phyloP scores from a whole-genome alignment of 2,888 invertebrate species.

The Dermolepida albohirtum region DNA sequence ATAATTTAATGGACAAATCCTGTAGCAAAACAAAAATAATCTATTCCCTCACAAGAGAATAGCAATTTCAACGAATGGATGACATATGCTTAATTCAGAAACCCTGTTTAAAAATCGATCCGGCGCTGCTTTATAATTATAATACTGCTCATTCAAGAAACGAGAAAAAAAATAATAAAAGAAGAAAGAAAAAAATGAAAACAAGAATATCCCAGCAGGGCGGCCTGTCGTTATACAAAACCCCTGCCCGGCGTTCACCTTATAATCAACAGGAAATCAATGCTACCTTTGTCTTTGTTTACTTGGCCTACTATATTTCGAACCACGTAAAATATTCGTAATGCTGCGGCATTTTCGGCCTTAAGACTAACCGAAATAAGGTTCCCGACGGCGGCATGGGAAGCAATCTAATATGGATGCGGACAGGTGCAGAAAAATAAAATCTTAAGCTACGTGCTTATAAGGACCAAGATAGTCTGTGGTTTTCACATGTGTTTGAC shows the following conservation, averaged over 20 bases:
- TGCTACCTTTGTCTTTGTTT: conserved; percentile 48
- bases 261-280: conserved; percentile 50
- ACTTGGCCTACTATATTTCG: conserved; percentile 47
- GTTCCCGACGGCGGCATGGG: conserved; percentile 40
- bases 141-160: conserved; percentile 28
- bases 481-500: conserved; percentile 56
- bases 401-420: conserved; percentile 51
- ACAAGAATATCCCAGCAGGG: conserved; percentile 30
- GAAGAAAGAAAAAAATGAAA: conserved; percentile 3
- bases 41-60: not conserved
- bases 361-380: conserved; percentile 43
- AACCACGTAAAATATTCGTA: conserved; percentile 44
- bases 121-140: conserved; percentile 19
- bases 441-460: conserved; percentile 47
- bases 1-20: conserved; percentile 12
- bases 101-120: conserved; percentile 32
- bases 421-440: conserved; percentile 52
- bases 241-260: conserved; percentile 30
- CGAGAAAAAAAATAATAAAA: conserved; percentile 13
- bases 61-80: conserved; percentile 23
- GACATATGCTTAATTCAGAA: conserved; percentile 33
- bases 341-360: conserved; percentile 23
- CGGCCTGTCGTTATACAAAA: conserved; percentile 25
- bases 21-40: conserved; percentile 15
- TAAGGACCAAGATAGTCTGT: conserved; percentile 53